These are phyloP conservation scores for Galerucella pusilla DNA, from an alignment of 2,888 invertebrate species.

Conservation along the genomic window DNA sequence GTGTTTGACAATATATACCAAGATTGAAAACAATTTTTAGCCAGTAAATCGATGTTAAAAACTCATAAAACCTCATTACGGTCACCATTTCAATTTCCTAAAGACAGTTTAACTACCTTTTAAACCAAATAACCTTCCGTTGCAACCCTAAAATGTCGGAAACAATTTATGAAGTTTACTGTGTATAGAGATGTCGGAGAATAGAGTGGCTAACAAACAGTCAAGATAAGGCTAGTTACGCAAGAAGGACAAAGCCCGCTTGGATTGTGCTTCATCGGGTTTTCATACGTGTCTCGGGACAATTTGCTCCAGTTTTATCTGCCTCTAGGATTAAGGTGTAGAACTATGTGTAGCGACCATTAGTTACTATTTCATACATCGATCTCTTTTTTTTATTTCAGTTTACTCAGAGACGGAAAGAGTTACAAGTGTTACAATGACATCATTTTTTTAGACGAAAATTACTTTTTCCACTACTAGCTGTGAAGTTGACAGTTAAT, in stretches of 20 bases:
- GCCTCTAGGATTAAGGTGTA: constrained; percentile 58
- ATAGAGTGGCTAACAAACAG: constrained; percentile 5
- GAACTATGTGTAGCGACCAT: constrained; percentile 49
- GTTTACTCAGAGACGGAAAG: not conserved
- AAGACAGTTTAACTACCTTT: constrained; percentile 1
- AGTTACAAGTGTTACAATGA: not conserved
- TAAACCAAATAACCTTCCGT: not conserved
- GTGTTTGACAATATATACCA: not conserved
- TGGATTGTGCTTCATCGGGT: constrained; percentile 54
- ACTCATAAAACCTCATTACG: not conserved
- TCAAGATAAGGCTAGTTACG: constrained; percentile 6
- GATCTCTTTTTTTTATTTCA: not conserved
- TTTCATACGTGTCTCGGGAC: constrained; percentile 57
- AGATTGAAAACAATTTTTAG: not conserved
- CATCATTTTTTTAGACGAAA: no score
- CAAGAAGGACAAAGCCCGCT: constrained; percentile 3
- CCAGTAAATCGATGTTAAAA: not conserved
- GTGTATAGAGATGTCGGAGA: constrained; percentile 1
- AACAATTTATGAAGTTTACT: constrained; percentile 9
- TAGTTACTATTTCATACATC: constrained; percentile 17
- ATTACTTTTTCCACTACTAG: no score
- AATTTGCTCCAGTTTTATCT: constrained; percentile 57
- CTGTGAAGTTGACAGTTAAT: no score
- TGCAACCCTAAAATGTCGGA: not conserved
- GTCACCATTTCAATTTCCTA: constrained; percentile 6